phyloP scores from a whole-genome alignment of 2,888 invertebrate genomes.

The Oasisia sp. region DNA sequence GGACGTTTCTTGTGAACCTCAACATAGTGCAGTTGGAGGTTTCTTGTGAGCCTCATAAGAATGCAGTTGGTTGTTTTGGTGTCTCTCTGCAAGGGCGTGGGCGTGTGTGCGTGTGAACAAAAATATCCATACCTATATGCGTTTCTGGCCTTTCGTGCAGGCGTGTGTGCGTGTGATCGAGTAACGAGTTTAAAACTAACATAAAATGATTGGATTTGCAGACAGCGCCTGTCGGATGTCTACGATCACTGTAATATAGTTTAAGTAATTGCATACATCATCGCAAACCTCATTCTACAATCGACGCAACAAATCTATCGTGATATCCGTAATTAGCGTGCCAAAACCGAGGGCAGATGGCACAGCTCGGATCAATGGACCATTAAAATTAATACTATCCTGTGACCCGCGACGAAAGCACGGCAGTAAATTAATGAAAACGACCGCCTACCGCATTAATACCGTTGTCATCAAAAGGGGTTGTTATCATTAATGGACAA shows the following conservation, averaged over 20 bases:
- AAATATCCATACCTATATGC: too few species aligned
- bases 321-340: background rate
- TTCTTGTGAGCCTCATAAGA: too few species aligned
- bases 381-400: background rate
- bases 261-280: background rate
- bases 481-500: background rate
- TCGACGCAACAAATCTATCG: background rate
- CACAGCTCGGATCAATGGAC: background rate
- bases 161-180: background rate
- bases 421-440: background rate
- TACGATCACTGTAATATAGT: background rate
- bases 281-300: background rate
- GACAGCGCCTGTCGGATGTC: background rate
- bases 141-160: background rate
- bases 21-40: too few species aligned
- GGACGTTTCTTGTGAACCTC: too few species aligned
- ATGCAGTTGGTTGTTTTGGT: too few species aligned
- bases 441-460: background rate
- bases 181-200: background rate
- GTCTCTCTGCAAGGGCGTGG: too few species aligned
- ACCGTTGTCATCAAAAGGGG: background rate
- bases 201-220: background rate
- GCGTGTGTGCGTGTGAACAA: too few species aligned
- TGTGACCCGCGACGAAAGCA: background rate
- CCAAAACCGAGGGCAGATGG: background rate